phyloP scores from a whole-genome alignment of 2,113 vertebrate genomes.

The Rhinolophus sinicus region DNA sequence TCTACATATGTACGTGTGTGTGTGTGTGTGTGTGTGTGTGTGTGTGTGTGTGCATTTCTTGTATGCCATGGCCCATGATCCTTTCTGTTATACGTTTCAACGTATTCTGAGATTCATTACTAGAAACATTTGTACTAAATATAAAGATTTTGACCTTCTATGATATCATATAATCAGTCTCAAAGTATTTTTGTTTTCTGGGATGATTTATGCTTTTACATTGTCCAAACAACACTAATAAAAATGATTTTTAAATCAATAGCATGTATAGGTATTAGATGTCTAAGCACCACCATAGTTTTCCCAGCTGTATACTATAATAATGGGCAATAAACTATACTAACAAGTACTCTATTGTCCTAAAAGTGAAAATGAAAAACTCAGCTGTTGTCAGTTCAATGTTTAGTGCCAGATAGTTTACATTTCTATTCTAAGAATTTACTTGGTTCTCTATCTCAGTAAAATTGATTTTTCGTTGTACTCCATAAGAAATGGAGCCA shows the following conservation, averaged over 20 bases:
- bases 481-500: conserved; percentile 35
- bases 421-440: background rate
- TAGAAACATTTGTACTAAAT: background rate
- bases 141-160: background rate
- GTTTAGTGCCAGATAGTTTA: background rate
- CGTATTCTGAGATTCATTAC: background rate
- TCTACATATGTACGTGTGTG: background rate
- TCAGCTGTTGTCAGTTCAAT: background rate
- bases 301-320: background rate
- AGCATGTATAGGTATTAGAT: background rate
- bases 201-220: background rate
- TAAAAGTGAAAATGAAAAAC: background rate
- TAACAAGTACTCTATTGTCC: background rate
- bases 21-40: rapidly evolving
- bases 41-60: background rate
- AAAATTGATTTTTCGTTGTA: conserved; percentile 32
- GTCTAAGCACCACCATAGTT: background rate
- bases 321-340: background rate
- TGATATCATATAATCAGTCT: background rate
- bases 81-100: background rate
- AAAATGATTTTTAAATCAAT: background rate
- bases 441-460: background rate
- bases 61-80: background rate
- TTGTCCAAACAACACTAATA: background rate
- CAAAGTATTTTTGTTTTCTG: background rate